phyloP scores from a whole-genome alignment of 1,140 invertebrate species.

The Meloidogyne chitwoodi region DNA sequence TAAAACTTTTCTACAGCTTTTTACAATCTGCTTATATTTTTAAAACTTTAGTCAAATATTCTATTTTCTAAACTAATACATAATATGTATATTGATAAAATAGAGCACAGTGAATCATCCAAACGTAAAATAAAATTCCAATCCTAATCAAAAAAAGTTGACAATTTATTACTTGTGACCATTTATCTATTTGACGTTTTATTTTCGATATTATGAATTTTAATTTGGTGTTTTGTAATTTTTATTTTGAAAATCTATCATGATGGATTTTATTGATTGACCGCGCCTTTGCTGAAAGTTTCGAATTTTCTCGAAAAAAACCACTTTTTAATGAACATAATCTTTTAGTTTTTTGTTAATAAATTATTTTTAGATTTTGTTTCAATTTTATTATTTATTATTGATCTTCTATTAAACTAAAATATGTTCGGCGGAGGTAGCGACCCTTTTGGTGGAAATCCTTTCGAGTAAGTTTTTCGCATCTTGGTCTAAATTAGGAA shows the following conservation, averaged over 20 bases:
- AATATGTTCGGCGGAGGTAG: slow-evolving; percentile 27
- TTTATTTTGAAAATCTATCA: not conserved
- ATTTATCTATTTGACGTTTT: not conserved
- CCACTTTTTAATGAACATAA: not conserved
- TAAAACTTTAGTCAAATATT: not conserved
- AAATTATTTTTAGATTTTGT: not conserved
- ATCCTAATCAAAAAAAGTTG: not conserved
- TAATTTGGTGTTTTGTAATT: not conserved
- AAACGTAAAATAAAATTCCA: not conserved
- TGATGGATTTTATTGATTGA: not conserved
- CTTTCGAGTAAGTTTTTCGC: slow-evolving; percentile 26
- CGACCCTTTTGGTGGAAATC: slow-evolving; percentile 38
- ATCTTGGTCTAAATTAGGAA: not conserved
- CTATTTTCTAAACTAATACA: not conserved
- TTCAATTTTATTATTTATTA: not conserved
- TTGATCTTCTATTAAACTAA: not conserved
- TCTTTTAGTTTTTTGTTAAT: not conserved
- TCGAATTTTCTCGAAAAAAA: not conserved
- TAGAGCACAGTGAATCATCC: not conserved
- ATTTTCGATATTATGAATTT: not conserved
- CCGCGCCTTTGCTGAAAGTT: not conserved
- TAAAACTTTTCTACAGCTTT: not conserved
- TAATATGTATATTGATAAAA: accelerated
- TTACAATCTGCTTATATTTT: not conserved
- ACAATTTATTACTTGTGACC: not conserved